phyloP scores from a whole-genome alignment of 1,140 invertebrate species.

The Drosophila aff. region DNA sequence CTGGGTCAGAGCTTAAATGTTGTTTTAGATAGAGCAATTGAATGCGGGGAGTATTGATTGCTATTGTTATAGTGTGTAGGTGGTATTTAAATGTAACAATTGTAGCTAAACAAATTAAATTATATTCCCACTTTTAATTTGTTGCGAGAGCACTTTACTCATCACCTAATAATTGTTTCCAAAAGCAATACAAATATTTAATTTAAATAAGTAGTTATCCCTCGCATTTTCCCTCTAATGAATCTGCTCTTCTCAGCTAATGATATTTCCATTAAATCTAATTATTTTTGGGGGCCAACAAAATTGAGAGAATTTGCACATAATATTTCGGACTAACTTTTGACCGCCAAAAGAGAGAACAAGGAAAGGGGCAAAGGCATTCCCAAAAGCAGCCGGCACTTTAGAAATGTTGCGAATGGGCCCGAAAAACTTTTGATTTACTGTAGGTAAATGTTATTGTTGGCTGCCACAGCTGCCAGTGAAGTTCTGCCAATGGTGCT shows the following conservation, averaged over 20 bases:
- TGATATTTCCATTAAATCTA: constrained; percentile 27
- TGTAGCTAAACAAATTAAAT: background rate
- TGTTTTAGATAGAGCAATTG: background rate
- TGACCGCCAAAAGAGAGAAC: constrained; percentile 24
- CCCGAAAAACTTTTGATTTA: constrained; percentile 65
- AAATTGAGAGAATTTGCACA: constrained; percentile 20
- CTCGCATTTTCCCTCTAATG: background rate
- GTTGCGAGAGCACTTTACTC: background rate
- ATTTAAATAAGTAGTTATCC: background rate
- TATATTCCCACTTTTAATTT: background rate
- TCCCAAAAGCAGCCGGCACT: constrained; percentile 42
- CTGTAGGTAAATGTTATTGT: constrained; percentile 74
- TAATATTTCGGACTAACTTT: constrained; percentile 36
- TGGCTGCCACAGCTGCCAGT: constrained; percentile 60
- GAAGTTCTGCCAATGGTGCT: constrained; percentile 38
- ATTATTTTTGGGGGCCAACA: constrained; percentile 24
- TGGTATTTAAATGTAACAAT: background rate
- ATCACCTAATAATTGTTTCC: background rate
- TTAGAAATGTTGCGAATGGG: constrained; percentile 41
- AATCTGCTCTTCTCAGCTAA: background rate
- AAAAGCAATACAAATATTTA: background rate
- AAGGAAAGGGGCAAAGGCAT: constrained; percentile 7
- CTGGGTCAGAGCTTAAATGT: constrained; percentile 6
- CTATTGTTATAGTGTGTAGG: background rate
- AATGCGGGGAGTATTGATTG: background rate